Evolutionary conservation across 1,140 invertebrate species (phyloP).

Genomic region (Atopsyche davidsoni): DNA sequence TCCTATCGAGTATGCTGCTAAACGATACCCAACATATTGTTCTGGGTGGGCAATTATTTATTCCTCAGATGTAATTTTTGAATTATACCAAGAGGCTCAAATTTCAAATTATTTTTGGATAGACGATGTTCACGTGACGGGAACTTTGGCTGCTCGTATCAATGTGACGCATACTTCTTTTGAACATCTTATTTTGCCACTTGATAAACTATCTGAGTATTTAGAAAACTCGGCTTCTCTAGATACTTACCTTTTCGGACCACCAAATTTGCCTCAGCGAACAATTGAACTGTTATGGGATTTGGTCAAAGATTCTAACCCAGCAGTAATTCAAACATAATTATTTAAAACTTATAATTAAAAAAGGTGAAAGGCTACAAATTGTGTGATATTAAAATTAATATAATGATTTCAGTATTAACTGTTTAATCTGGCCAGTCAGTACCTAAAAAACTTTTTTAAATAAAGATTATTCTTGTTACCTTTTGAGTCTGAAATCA

Average conservation of each 20-base stretch:
- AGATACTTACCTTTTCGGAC: slow-evolving; percentile 51
- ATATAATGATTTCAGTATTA: too few relatives aligned
- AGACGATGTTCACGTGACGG: slow-evolving; percentile 78
- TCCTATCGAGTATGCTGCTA: slow-evolving; percentile 56
- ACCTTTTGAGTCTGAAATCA: too few relatives aligned
- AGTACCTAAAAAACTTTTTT: too few relatives aligned
- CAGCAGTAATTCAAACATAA: too few relatives aligned
- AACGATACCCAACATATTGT: slow-evolving; percentile 66
- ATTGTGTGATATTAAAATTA: too few relatives aligned
- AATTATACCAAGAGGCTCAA: slow-evolving; percentile 60
- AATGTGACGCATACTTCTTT: slow-evolving; percentile 53
- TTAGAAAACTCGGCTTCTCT: slow-evolving; percentile 32
- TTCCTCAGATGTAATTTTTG: slow-evolving; percentile 61
- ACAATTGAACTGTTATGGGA: slow-evolving; percentile 47
- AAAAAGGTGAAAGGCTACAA: too few relatives aligned
- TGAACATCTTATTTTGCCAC: slow-evolving; percentile 45
- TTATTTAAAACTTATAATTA: too few relatives aligned
- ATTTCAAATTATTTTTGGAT: slow-evolving; percentile 73
- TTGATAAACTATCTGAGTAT: slow-evolving; percentile 29
- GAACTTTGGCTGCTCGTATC: slow-evolving; percentile 57
- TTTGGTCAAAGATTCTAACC: slow-evolving; percentile 32
- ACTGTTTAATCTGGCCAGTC: too few relatives aligned
- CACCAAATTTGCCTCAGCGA: slow-evolving; percentile 46
- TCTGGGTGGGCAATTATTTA: slow-evolving; percentile 71
- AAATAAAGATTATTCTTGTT: not conserved